Conservation (phyloP, 2,797 vertebrate genomes). For the Enteromius afrohamiltoni region DNA sequence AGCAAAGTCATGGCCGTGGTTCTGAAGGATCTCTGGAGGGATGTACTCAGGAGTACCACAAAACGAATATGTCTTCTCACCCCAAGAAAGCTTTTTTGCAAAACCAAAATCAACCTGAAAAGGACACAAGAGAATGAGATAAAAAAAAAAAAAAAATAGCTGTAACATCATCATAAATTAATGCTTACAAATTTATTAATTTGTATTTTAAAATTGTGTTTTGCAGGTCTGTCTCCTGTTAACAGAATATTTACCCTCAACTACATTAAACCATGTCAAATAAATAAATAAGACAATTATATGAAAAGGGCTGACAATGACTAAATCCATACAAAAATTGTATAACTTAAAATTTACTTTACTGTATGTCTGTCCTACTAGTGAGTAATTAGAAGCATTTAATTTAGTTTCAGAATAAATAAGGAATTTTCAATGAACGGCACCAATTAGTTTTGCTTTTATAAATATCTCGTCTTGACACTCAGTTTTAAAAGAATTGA, state of each 20-base stretch:
- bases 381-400: background rate
- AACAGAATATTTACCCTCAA: background rate
- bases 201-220: background rate
- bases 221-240: background rate
- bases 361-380: background rate
- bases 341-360: background rate
- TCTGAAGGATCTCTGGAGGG: constrained; percentile 85
- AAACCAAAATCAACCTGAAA: constrained; percentile 88
- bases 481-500: background rate
- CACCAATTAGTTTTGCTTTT: background rate
- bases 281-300: background rate
- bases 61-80: constrained; percentile 86
- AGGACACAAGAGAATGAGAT: background rate
- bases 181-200: background rate
- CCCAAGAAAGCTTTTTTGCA: constrained; percentile 79
- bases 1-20: constrained; percentile 85
- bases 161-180: background rate
- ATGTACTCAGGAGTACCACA: constrained; percentile 87
- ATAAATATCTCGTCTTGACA: background rate
- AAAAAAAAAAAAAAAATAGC: too few species aligned
- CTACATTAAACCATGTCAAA: background rate
- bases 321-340: background rate
- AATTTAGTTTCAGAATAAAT: background rate
- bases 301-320: background rate
- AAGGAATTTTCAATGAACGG: background rate